A percentile compares a stretch with the other conserved stretches of the same genome.
These are phyloP conservation scores for Nineta flava DNA, from an alignment of 2,888 invertebrate genomes.

Conservation along the genomic window DNA sequence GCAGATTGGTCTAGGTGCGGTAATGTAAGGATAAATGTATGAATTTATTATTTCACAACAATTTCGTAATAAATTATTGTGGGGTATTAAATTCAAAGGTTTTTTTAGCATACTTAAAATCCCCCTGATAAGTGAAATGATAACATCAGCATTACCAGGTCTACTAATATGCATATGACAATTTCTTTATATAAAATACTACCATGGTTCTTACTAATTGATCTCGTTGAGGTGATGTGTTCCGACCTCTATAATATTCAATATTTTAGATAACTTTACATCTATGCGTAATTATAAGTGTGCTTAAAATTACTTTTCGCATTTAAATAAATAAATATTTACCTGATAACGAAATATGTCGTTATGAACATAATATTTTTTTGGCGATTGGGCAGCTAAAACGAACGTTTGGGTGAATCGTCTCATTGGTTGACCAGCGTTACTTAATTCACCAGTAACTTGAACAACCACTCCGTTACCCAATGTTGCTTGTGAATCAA, in stretches of 20 bases:
- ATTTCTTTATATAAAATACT: too few species aligned
- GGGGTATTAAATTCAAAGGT: not conserved
- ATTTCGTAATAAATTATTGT: not conserved
- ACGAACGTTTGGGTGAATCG: constrained; percentile 98
- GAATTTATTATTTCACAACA: not conserved
- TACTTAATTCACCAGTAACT: constrained; percentile 93
- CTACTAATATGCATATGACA: too few species aligned
- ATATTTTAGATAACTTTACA: too few species aligned
- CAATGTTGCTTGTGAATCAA: constrained; percentile 88
- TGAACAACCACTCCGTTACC: constrained; percentile 92
- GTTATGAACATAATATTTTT: constrained; percentile 97
- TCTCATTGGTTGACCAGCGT: constrained; percentile 92
- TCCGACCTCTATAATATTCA: too few species aligned
- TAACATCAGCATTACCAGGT: too few species aligned
- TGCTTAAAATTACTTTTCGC: too few species aligned
- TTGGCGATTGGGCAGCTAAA: constrained; percentile 85
- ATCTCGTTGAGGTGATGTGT: too few species aligned
- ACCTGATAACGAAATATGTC: constrained; percentile 98
- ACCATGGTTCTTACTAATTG: too few species aligned
- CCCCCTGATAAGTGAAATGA: too few species aligned
- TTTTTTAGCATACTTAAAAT: not conserved
- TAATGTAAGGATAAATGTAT: too few species aligned
- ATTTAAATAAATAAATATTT: constrained; percentile 3
- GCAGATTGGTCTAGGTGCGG: too few species aligned
- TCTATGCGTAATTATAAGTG: too few species aligned